These are phyloP conservation scores for Drosophila repleta DNA, from an alignment of 1,140 invertebrate genomes.

Conservation along the genomic window DNA sequence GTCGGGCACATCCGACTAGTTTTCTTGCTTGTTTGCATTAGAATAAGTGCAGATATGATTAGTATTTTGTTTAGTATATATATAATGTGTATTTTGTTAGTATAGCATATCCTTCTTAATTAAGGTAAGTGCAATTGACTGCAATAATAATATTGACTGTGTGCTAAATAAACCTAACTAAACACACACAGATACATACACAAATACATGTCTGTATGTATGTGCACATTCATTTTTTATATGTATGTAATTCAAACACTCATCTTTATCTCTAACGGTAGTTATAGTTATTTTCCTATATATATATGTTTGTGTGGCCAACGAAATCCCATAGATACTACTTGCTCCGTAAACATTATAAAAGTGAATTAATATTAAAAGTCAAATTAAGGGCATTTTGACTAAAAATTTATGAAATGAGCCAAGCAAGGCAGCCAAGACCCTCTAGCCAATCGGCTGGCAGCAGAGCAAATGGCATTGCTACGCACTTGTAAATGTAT, in stretches of 20 bases:
- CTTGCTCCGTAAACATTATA: constrained; percentile 56
- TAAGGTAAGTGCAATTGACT: neutral
- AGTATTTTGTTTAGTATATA: neutral
- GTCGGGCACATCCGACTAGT: too few species aligned
- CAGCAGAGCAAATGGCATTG: neutral
- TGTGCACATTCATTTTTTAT: neutral
- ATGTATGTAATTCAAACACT: constrained; percentile 34
- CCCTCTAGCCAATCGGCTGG: constrained; percentile 58
- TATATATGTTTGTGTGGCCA: constrained; percentile 26
- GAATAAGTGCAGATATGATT: neutral
- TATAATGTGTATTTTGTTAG: neutral
- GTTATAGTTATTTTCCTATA: constrained; percentile 19
- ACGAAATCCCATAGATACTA: constrained; percentile 62
- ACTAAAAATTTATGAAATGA: neutral
- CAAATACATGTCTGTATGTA: neutral
- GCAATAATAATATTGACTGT: neutral
- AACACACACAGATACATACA: neutral
- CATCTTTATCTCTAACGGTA: constrained; percentile 29
- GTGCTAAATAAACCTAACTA: neutral
- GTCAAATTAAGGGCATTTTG: constrained; percentile 77
- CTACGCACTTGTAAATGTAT: neutral
- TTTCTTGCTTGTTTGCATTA: neutral
- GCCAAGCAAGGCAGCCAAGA: constrained; percentile 19
- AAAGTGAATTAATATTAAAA: constrained; percentile 65
- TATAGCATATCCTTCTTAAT: neutral